Evolutionary conservation across 2,888 invertebrate species (phyloP), one percentile per base, ranked within the genome.

Genomic region (Empis stercorea): DNA sequence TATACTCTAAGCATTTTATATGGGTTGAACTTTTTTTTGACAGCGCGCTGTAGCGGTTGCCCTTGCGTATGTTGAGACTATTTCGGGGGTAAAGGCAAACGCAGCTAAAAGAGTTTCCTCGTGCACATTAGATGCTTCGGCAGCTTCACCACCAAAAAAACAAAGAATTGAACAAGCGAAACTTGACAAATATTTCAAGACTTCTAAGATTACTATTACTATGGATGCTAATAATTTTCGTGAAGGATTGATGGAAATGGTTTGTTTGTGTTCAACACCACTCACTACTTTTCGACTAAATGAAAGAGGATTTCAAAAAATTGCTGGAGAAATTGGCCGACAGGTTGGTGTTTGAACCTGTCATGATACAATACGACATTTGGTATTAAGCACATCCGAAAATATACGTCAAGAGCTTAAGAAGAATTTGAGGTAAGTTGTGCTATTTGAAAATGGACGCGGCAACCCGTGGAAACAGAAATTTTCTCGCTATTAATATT

Each of bases 231-330:
- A 27, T 41, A 36, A 34, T 43, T 43, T 43, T 23, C 43, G 43
- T 27, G 34, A 34, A 43, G 36, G 34, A 17, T 6, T 36, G 20
- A n/a, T 43, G 34, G 42, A 30, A 32, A 43, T 43, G 43, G 32
- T 43, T 32, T 43, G 43, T 32, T 43, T 43, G 17, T 17, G 43
- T 43, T 32, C 43, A 43, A 30, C 43, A 43, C 43, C 15, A 16
- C 17, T 41, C 16, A 43, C 43, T 32, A 43, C 32, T 32, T 43
- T 43, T 32, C 32, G 43, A 43, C 43, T 43, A 17, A 30, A 43
- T 17, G 32, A 43, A 16, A 43, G 17, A 17, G 32, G 32, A 43
- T 43, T 43, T 32, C 43, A 43, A 43, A 43, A 43, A 43, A 43
- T 43, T 43, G 32, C 20, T 14, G 23, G 23, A 10, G 27, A 27